Evolutionary conservation across 2,113 vertebrate species (phyloP), one percentile per base, ranked within the genome.

Genomic region (Dicentrarchus labrax): DNA sequence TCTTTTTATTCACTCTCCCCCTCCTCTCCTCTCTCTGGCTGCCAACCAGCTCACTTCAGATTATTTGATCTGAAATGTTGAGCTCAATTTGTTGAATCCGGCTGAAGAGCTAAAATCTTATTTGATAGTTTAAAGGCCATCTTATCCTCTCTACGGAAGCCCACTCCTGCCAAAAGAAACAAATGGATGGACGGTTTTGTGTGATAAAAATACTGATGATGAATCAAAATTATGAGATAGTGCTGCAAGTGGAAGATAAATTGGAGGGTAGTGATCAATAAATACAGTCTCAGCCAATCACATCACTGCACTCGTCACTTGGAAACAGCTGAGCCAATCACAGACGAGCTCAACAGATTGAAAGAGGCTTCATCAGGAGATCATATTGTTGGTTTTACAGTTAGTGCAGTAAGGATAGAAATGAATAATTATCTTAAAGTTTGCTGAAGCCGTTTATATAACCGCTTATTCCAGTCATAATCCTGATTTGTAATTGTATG

Each of bases 1-100:
- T 87, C 50, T 72, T 67, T 83, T 76, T 83, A 74, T 76, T 74
- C 80, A n/a, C 24, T 24, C 21, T 10, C 22, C 22, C 64, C 57
- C 45, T 17, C 62, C 53, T 22, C 50, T 2, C 43, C 51, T 36
- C 30, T 17, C 53, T 30, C 54, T 4, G 39, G 57, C 69, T 39
- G 66, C 75, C 45, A 24, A 82, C 72, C 41, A 19, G 22, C 76
- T 80, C 80, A 45, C 76, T 84, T 76, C 22, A 60, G 4, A 76
- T 82, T 39, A 85, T 83, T 85, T 82, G 51, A 91, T 78, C 41
- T 80, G 36, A 89, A 89, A 83, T 4, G 39, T 41, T 74, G 24
- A 67, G 10, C 72, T 89, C 76, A 72, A 76, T 90, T 74, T 86
- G 76, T 88, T 77, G 30, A 24, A 81, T 88, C 86, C 53, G 41